phyloP scores from a whole-genome alignment of 2,888 invertebrate genomes.

The Sesia bembeciformis region DNA sequence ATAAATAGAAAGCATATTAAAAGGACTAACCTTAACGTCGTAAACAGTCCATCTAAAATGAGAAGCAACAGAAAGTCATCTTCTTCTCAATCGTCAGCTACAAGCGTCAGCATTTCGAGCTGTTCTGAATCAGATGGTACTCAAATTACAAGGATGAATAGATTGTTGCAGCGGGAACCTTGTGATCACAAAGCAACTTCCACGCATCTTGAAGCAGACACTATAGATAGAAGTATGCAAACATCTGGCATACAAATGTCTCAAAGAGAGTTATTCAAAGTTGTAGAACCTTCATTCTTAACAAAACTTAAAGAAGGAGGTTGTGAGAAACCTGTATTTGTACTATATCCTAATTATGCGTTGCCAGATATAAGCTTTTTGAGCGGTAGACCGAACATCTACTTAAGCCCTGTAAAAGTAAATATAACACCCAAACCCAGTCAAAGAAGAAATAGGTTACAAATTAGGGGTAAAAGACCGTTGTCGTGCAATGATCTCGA shows the following conservation, averaged over 20 bases:
- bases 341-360: slow-evolving; percentile 93
- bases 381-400: slow-evolving; percentile 76
- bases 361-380: slow-evolving; percentile 92
- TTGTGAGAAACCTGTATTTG: slow-evolving; percentile 86
- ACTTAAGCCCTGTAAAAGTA: slow-evolving; percentile 81
- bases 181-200: slow-evolving; percentile 64
- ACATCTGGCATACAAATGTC: slow-evolving; percentile 74
- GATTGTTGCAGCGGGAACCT: slow-evolving; percentile 44
- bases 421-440: slow-evolving; percentile 51
- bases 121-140: slow-evolving; percentile 72
- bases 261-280: slow-evolving; percentile 70
- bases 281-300: slow-evolving; percentile 81
- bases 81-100: slow-evolving; percentile 66
- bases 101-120: slow-evolving; percentile 70
- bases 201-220: slow-evolving; percentile 69
- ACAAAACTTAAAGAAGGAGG: slow-evolving; percentile 79
- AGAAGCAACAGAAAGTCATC: slow-evolving; percentile 55
- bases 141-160: slow-evolving; percentile 65
- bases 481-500: slow-evolving; percentile 89
- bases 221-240: slow-evolving; percentile 84
- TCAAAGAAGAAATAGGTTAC: slow-evolving; percentile 50
- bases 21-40: slow-evolving; percentile 69
- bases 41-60: slow-evolving; percentile 60
- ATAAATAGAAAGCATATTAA: slow-evolving; percentile 61
- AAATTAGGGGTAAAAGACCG: slow-evolving; percentile 74